These are phyloP conservation scores for Agapostemon virescens DNA, from an alignment of 2,888 invertebrate species.

Conservation along the genomic window DNA sequence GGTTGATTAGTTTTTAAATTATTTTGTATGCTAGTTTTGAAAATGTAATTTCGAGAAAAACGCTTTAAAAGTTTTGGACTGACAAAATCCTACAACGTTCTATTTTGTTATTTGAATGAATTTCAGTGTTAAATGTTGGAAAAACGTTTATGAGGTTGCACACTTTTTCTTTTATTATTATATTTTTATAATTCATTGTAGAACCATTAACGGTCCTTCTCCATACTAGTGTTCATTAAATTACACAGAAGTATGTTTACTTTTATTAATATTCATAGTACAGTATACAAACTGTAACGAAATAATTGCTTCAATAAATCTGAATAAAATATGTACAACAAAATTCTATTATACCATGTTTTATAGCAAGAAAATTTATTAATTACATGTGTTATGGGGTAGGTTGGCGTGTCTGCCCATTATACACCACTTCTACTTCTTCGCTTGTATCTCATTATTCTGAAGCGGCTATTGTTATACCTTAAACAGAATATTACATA, in stretches of 20 bases:
- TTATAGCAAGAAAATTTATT: background rate
- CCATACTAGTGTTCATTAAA: background rate
- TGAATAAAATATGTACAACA: background rate
- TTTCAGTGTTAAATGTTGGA: too few species aligned
- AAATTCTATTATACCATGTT: background rate
- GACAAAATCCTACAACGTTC: too few species aligned
- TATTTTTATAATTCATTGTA: too few species aligned
- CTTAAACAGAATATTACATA: conserved; percentile 2
- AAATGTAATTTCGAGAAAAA: too few species aligned
- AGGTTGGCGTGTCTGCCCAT: background rate
- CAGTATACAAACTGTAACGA: background rate
- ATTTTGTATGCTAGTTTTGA: too few species aligned
- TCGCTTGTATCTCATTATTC: conserved; percentile 8
- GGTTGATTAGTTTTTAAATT: too few species aligned
- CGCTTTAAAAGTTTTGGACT: too few species aligned
- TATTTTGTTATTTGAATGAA: too few species aligned
- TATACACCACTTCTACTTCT: conserved; percentile 4
- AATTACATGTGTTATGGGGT: background rate
- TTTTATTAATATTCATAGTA: background rate
- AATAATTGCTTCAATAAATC: background rate
- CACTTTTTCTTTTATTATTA: too few species aligned
- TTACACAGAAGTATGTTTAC: background rate
- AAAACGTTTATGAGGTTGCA: too few species aligned
- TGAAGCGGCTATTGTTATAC: conserved; percentile 6
- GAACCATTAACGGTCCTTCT: background rate